phyloP scores from a whole-genome alignment of 2,888 invertebrate genomes.

The Anthoptus insignis region DNA sequence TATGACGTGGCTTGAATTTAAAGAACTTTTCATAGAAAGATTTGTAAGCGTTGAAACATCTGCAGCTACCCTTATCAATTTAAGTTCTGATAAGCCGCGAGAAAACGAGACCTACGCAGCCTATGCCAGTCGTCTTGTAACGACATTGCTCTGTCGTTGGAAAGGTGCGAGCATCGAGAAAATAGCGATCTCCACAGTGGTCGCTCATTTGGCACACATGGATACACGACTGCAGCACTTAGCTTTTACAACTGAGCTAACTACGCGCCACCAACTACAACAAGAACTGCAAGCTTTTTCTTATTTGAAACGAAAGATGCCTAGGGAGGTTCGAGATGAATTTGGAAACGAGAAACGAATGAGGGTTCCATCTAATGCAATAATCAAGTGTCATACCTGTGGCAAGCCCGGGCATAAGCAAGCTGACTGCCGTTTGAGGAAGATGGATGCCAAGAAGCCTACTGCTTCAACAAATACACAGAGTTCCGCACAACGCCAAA shows the following conservation, averaged over 20 bases:
- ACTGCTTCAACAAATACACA: no score
- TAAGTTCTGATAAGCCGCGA: not conserved
- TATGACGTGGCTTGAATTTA: not conserved
- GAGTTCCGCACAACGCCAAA: no score
- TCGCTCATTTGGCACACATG: not conserved
- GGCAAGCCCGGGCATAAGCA: not conserved
- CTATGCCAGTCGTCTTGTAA: no score
- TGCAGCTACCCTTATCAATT: constrained; percentile 2
- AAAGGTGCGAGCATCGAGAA: no score
- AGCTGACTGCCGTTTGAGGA: no score
- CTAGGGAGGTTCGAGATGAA: not conserved
- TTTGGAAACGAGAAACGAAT: not conserved
- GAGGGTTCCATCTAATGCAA: not conserved
- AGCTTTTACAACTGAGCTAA: no score
- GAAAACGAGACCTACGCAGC: no score
- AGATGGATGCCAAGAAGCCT: no score
- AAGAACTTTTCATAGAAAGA: not conserved
- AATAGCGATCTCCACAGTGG: not conserved
- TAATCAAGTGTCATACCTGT: not conserved
- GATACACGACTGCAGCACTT: not conserved
- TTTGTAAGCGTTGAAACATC: not conserved
- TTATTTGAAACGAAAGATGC: no score
- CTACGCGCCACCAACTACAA: no score
- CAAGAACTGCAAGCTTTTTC: no score
- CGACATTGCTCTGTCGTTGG: no score